phyloP scores from a whole-genome alignment of 2,888 invertebrate species.

The Autographa pulchrina region DNA sequence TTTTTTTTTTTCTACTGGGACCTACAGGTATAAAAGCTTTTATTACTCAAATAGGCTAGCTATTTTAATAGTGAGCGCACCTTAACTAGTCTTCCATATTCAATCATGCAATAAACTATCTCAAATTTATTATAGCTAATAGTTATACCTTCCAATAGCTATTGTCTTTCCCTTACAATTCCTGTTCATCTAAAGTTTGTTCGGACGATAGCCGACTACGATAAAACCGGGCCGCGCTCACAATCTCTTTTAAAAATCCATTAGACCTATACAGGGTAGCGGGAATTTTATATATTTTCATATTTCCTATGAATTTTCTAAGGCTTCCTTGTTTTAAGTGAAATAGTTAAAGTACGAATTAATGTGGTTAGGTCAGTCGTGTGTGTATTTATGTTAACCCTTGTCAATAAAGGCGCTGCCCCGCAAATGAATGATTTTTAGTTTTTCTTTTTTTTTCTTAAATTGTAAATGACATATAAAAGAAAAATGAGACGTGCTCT shows the following conservation, averaged over 20 bases:
- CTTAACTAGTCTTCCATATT: neutral
- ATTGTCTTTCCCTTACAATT: conserved; percentile 35
- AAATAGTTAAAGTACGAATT: neutral
- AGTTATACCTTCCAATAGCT: conserved; percentile 12
- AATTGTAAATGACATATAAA: no score
- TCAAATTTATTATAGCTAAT: neutral
- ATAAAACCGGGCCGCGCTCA: conserved; percentile 32
- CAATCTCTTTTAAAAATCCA: conserved; percentile 50
- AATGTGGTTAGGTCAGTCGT: neutral
- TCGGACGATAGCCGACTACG: conserved; percentile 24
- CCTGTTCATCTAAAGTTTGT: conserved; percentile 36
- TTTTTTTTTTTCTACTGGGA: no score
- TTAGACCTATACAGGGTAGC: conserved; percentile 36
- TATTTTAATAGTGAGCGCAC: no score
- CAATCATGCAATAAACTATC: neutral
- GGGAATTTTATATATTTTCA: conserved; percentile 23
- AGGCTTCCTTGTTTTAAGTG: neutral
- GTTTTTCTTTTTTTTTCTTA: no score
- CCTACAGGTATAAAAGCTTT: no score
- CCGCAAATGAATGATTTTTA: no score
- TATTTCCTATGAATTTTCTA: conserved; percentile 14
- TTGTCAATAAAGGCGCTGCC: no score
- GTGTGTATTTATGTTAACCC: neutral
- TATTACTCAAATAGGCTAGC: no score
- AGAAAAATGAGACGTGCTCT: no score